Evolutionary conservation across 1,140 invertebrate genomes (phyloP).

Genomic region (Temnothorax nylanderi): DNA sequence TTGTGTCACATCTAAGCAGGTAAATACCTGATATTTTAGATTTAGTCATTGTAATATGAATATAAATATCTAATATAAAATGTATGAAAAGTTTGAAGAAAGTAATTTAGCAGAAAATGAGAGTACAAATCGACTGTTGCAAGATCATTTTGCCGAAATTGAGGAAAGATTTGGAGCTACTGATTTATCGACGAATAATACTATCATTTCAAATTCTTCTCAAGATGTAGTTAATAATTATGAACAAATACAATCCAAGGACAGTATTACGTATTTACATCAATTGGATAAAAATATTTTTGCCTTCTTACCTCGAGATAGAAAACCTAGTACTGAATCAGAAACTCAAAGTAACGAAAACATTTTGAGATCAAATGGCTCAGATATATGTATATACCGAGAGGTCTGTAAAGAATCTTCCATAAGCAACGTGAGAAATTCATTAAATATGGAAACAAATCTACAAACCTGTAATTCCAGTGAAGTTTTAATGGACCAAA

Average conservation of each 20-base stretch:
- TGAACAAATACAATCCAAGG: conserved; percentile 56
- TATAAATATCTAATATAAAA: conserved; percentile 16
- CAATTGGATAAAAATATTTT: conserved; percentile 55
- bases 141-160: conserved; percentile 72
- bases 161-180: conserved; percentile 63
- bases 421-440: not conserved
- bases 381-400: not conserved
- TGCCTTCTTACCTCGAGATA: conserved; percentile 29
- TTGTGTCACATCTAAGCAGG: conserved; percentile 78
- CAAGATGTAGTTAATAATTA: conserved; percentile 26
- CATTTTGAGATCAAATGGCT: not conserved
- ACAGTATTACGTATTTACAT: conserved; percentile 21
- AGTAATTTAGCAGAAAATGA: conserved; percentile 77
- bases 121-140: conserved; percentile 62
- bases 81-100: conserved; percentile 71
- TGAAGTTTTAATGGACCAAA: not conserved
- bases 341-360: not conserved
- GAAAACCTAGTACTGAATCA: not conserved
- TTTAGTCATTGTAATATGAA: conserved; percentile 22
- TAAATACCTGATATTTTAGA: conserved; percentile 57
- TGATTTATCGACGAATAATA: conserved; percentile 36
- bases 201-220: conserved; percentile 11
- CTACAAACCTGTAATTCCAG: not conserved
- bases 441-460: conserved; percentile 6
- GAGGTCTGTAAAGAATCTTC: conserved; percentile 5